Evolutionary conservation across 2,888 invertebrate genomes (phyloP), one percentile per base, ranked within the genome.

Genomic region (Drosophila pegasa): DNA sequence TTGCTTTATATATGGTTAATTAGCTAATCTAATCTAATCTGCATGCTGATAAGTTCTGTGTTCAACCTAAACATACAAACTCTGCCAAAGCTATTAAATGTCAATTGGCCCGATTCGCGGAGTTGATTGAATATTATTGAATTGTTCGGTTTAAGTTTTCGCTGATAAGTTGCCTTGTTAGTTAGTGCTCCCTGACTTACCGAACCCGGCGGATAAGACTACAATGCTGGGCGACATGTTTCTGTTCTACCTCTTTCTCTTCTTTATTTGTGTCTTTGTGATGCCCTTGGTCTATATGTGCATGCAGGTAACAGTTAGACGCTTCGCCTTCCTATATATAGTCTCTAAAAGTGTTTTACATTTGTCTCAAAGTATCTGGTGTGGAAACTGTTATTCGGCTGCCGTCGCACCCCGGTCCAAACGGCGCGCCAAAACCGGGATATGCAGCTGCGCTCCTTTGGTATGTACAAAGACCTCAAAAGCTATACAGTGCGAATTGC

Each of bases 231-330:
- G 12, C 12, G 14, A 72, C 57, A 50, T 74, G 10, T 55, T 71
- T 8, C 10, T 57, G 37, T 35, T 71, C 10, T 78, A 78, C 60
- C 71, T 87, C 25, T 27, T 74, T 1, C 18, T 69, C 0, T 75
- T 87, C 37, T 78, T 82, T 12, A 1, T 80, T 2, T 48, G 82
- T 14, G 72, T 89, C 29, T 48, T 89, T 12, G 41, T 75, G 6
- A 60, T 89, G 67, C 88, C 90, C 51, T 61, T 83, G 14, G 6
- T 73, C 1, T 89, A 88, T 50, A 65, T 78, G 50, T n/a, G 50
- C 1, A 35, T 88, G 35, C 82, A 84, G 87, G 88, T 88, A 80
- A 67, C 29, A 14, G 10, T 3, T 1, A 14, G 8, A 10, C 16
- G 3, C 14, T 0, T 14, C 10, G 10, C 27, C 4, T 20, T n/a